Percentiles rank a stretch among this genome's conserved stretches.
Conservation (phyloP, 1,140 invertebrate genomes). For the Apocrypta bakeri region DNA sequence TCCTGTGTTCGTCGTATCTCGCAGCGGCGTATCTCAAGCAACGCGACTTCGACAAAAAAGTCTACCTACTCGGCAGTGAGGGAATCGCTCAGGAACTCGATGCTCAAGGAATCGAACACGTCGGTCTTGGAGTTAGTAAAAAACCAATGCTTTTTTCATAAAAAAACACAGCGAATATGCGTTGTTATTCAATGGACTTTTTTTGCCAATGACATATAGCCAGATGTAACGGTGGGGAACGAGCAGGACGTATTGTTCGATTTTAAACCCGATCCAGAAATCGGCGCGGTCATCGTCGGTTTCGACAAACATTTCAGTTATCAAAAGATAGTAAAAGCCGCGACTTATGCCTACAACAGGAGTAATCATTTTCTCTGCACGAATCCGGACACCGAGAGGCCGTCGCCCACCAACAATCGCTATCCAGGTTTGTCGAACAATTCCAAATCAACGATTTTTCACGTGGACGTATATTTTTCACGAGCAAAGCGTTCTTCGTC, state of each 20-base stretch:
- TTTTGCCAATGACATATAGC: not conserved
- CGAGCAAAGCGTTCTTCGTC: conserved; percentile 49
- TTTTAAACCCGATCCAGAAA: conserved; percentile 82
- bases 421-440: conserved; percentile 75
- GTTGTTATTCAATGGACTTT: not conserved
- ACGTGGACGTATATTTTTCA: not conserved
- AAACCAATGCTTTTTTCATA: too few relatives aligned
- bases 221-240: conserved; percentile 27
- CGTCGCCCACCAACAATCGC: conserved; percentile 76
- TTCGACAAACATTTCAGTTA: conserved; percentile 95
- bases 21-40: conserved; percentile 87
- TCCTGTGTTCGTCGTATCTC: conserved; percentile 90
- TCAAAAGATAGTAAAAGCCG: conserved; percentile 92
- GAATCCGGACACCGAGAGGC: conserved; percentile 90
- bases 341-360: conserved; percentile 86
- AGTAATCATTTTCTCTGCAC: conserved; percentile 91
- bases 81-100: conserved; percentile 89
- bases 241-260: conserved; percentile 46
- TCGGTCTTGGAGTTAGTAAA: conserved; percentile 68
- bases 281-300: conserved; percentile 94
- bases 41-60: conserved; percentile 85
- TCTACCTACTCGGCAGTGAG: conserved; percentile 89
- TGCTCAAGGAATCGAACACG: conserved; percentile 83
- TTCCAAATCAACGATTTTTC: not conserved
- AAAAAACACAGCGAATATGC: too few relatives aligned